A percentile compares a stretch with the other conserved stretches of the same genome.
Evolutionary conservation across 2,113 vertebrate genomes (phyloP).

Genomic region (Coracopsis vasa): DNA sequence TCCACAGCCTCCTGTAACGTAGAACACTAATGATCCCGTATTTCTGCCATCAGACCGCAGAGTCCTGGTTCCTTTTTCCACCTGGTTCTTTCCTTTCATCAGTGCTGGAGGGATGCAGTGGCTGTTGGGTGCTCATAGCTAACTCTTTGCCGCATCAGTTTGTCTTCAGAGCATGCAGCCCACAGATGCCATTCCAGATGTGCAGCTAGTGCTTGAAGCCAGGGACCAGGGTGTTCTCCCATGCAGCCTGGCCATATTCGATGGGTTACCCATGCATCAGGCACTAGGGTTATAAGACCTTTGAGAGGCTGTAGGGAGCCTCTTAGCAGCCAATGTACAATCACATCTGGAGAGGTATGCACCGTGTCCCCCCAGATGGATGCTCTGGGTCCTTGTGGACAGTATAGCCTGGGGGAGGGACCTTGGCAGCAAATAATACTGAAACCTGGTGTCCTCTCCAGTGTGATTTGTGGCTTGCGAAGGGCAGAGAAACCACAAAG

Average conservation of each 20-base stretch:
- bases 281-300: not conserved
- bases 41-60: not conserved
- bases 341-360: not conserved
- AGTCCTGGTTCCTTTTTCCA: not conserved
- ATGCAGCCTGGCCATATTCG: not conserved
- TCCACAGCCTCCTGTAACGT: not conserved
- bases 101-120: accelerated
- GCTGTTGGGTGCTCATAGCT: not conserved
- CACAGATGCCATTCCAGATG: not conserved
- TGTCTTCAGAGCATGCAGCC: not conserved
- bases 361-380: accelerated
- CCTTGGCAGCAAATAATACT: not conserved
- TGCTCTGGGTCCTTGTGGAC: not conserved
- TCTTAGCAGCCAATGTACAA: not conserved
- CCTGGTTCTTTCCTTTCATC: not conserved
- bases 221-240: not conserved
- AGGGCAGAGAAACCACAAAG: not conserved
- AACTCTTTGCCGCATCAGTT: not conserved
- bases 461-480: not conserved
- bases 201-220: not conserved
- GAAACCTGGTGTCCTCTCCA: not conserved
- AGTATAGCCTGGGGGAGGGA: not conserved
- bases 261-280: not conserved
- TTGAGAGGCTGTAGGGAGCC: not conserved
- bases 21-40: not conserved